These are phyloP conservation scores for Stegostoma tigrinum DNA, from an alignment of 2,113 vertebrate species.

Conservation along the genomic window DNA sequence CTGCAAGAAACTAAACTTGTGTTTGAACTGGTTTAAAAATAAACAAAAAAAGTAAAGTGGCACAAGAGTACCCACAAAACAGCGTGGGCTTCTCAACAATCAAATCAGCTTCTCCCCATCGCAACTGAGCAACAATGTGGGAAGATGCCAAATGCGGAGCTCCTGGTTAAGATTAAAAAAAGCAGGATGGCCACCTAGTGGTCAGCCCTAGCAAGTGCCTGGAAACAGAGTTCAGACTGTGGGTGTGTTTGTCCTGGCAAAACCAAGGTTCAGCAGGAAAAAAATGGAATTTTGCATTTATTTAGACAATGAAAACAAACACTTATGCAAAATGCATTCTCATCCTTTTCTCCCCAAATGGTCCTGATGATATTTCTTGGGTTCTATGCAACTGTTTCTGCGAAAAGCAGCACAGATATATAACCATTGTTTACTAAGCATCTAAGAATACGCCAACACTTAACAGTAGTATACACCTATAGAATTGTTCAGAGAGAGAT, in stretches of 20 bases:
- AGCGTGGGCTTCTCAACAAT: too few relatives aligned
- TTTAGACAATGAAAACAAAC: conserved; percentile 4
- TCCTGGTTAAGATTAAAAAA: neutral
- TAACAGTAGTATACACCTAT: neutral
- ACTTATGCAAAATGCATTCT: neutral
- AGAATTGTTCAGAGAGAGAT: neutral
- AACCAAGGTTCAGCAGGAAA: neutral
- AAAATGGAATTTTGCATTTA: neutral
- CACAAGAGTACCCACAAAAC: neutral
- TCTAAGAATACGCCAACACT: neutral
- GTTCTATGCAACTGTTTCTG: neutral
- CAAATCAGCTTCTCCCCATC: neutral
- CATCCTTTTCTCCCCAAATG: neutral
- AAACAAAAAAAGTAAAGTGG: neutral
- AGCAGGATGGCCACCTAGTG: neutral
- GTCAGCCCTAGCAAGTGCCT: neutral
- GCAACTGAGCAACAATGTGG: neutral
- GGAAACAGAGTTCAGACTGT: neutral
- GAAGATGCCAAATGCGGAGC: neutral
- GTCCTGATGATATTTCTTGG: neutral
- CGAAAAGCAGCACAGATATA: neutral
- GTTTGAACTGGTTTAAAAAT: neutral
- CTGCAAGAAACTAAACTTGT: neutral
- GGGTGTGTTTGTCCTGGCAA: neutral
- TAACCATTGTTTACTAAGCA: neutral